These are phyloP conservation scores for Oreohelix idahoensis DNA, from an alignment of 1,140 invertebrate genomes.

Conservation along the genomic window DNA sequence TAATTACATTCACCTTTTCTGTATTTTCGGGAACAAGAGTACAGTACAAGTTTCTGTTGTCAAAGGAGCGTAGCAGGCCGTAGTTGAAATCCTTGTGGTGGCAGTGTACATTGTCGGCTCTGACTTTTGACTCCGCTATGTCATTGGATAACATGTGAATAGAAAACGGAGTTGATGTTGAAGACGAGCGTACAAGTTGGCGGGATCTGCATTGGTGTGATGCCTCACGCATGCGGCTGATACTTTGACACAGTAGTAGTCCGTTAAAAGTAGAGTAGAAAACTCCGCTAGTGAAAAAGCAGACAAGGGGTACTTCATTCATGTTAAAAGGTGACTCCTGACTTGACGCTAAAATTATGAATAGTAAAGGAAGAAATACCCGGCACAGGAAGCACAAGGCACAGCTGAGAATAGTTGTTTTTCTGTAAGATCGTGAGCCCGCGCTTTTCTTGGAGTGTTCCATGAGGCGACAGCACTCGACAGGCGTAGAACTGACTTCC, in stretches of 20 bases:
- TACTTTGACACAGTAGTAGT: not conserved
- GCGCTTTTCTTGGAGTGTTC: not conserved
- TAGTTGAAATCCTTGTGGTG: not conserved
- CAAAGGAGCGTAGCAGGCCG: not conserved
- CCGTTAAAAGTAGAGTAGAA: not conserved
- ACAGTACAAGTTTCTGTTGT: conserved; percentile 10
- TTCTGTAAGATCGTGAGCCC: not conserved
- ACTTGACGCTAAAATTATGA: not conserved
- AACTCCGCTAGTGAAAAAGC: not conserved
- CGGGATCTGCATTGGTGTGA: not conserved
- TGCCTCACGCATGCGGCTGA: not conserved
- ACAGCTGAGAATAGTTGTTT: conserved; percentile 12
- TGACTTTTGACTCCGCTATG: not conserved
- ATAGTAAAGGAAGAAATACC: not conserved
- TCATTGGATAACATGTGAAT: not conserved
- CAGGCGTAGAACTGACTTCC: conserved; percentile 12
- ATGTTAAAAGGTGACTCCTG: conserved; percentile 28
- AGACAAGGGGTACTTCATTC: not conserved
- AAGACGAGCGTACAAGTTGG: not conserved
- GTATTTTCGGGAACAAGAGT: not conserved
- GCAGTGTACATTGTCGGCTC: not conserved
- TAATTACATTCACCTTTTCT: not conserved
- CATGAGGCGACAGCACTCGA: not conserved
- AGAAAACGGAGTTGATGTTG: not conserved
- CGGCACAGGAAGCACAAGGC: not conserved